Evolutionary conservation across 1,140 invertebrate species (phyloP).

Genomic region (Trichonephila inaurata): DNA sequence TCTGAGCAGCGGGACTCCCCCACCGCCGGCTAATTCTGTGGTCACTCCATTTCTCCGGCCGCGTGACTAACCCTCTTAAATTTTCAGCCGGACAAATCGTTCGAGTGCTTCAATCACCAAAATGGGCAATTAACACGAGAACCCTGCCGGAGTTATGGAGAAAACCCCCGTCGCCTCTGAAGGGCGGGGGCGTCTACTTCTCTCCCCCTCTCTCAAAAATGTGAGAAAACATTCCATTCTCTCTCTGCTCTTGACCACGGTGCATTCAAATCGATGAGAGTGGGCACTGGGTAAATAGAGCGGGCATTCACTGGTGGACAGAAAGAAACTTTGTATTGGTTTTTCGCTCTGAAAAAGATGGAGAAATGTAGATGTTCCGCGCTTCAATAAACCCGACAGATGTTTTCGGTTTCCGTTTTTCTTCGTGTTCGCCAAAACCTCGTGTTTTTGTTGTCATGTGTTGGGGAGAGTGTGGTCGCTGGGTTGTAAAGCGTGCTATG

Average conservation of each 20-base stretch:
- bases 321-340: background rate
- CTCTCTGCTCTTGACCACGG: background rate
- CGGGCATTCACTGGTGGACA: background rate
- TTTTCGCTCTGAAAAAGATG: background rate
- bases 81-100: conserved; percentile 38
- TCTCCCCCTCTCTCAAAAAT: background rate
- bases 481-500: too few species aligned
- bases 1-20: background rate
- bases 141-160: background rate
- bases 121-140: conserved; percentile 63
- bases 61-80: conserved; percentile 22
- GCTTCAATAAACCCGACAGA: conserved; percentile 5
- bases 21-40: background rate
- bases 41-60: conserved; percentile 3
- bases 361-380: background rate
- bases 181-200: too few species aligned
- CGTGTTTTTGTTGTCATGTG: too few species aligned
- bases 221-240: conserved; percentile 33
- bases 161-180: background rate
- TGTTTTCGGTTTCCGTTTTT: background rate
- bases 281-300: conserved; percentile 18
- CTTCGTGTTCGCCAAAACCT: too few species aligned
- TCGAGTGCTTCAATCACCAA: conserved; percentile 49
- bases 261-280: conserved; percentile 35
- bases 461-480: background rate